phyloP scores from a whole-genome alignment of 2,797 vertebrate genomes.

The Siniperca undulata region DNA sequence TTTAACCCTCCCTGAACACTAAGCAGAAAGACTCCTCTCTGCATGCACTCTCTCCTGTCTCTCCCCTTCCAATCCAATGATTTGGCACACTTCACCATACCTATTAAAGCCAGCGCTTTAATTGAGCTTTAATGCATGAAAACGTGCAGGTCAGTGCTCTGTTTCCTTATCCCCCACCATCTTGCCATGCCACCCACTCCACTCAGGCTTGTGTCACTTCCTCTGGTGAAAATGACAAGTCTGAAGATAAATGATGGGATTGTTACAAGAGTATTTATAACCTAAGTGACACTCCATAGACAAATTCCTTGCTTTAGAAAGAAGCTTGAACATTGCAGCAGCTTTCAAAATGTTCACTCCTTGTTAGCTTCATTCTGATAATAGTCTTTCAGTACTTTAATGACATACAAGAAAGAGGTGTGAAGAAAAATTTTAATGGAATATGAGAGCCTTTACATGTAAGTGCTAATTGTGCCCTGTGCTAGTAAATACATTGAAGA shows the following conservation, averaged over 20 bases:
- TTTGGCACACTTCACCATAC: constrained; percentile 57
- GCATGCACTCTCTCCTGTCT: constrained; percentile 28
- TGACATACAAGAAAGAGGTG: constrained; percentile 15
- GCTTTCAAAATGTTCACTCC: constrained; percentile 30
- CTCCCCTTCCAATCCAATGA: constrained; percentile 43
- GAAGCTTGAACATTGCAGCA: constrained; percentile 21
- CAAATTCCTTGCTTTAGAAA: constrained; percentile 65
- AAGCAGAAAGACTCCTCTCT: constrained; percentile 47
- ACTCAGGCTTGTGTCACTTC: constrained; percentile 49
- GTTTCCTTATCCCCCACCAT: constrained; percentile 32
- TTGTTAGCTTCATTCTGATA: constrained; percentile 34
- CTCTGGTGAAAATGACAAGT: constrained; percentile 56
- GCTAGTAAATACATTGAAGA: constrained; percentile 40
- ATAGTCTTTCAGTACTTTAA: constrained; percentile 31
- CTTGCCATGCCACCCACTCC: constrained; percentile 35
- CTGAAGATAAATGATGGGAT: constrained; percentile 68
- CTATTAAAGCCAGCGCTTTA: constrained; percentile 53
- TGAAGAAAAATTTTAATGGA: constrained; percentile 21
- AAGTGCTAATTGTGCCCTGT: constrained; percentile 52
- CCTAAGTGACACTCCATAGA: constrained; percentile 55
- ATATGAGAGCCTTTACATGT: constrained; percentile 24
- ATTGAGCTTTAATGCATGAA: constrained; percentile 67
- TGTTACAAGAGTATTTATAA: constrained; percentile 73
- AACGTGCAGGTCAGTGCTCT: constrained; percentile 44
- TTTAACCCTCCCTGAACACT: constrained; percentile 80